Evolutionary conservation across 2,888 invertebrate species (phyloP), one percentile per base, ranked within the genome.

Genomic region (Yponomeuta cagnagella): DNA sequence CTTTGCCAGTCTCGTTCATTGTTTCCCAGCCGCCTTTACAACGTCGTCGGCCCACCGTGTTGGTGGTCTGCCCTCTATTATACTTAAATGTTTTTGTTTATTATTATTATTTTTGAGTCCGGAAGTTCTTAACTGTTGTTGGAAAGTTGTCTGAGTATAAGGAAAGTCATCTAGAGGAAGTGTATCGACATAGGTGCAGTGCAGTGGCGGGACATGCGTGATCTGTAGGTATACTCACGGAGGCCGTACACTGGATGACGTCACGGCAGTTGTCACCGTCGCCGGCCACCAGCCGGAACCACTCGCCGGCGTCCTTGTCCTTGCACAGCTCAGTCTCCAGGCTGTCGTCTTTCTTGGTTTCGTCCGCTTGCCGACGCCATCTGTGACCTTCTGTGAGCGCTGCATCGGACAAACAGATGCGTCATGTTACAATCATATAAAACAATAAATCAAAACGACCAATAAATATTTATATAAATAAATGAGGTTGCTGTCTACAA

Each of bases 221-320:
- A n/a, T 64, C 23, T 23, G 15, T 23, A 23, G 23, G 23, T 77
- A 76, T 79, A 94, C 95, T 93, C 85, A 97, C 97, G 84, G 97
- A 97, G 84, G 97, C 96, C 77, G 98, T 98, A 92, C 98, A 98
- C 90, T 98, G 98, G 85, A 98, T 98, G 85, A 98, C 98, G 93
- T 98, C 97, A 87, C 98, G 96, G 89, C 98, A 98, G 88, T 96
- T 96, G 91, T 97, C 97, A 80, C 96, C 97, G 79, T 97, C 97
- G 79, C 97, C 97, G 74, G 96, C 95, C 74, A 96, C 96, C 83
- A 98, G 93, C 82, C 98, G 95, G 93, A 98, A 98, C 97, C 97
- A 98, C 92, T 98, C 98, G 75, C 97, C 97, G 70, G 98, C 97
- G 91, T 97, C 97, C 93, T 97, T 97, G 93, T 97, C 97, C 93